Base-by-base conservation (phyloP, 1,140 invertebrate genomes). In the Ostrea denselamellosa region DNA sequence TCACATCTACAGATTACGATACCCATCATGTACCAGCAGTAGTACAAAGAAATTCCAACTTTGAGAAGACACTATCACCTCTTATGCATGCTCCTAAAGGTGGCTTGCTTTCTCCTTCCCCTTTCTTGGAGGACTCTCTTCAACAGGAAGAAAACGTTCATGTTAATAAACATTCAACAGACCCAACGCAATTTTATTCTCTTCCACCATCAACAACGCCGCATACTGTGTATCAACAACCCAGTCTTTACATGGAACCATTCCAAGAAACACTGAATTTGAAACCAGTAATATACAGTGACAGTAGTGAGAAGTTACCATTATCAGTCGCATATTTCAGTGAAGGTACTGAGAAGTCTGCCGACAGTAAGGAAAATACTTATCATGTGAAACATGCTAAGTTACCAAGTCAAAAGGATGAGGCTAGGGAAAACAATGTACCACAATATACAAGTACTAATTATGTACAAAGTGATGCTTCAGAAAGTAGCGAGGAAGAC, bases 231-330 rank as follows among this genome's bases (percentile, higher is more conserved):
- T 34, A 28, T 77, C 68, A 77, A 28, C 25, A 34, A 14, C 25
- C 68, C 14, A 28, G 25, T 77, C 10, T 77, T 77, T 9, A 77
- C 14, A 10, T 10, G 9, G 68, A 77, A 25, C 68, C 68, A 77
- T 77, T 77, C 12, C 22, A 77, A 28, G 68, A 77, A 34, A 34
- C 68, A 77, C 68, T 77, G 22, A 77, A 77, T 77, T 25, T 77
- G 28, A 25, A 77, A 34, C 68, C 68, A 77, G 68, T 77, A 4
- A 77, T 34, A 14, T 77, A 28, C 22, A 77, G 12, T 28, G 68
- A 22, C 28, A 14, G 14, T 4, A 77, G 68, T 77, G 25, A 25
- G 10, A 25, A 77, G 17, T 77, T 28, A 34, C 68, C 25, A 14
- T 34, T 25, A 14, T 10, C 68, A 28, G 68, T 34, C 2, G 28